These are phyloP conservation scores for Minunthozetes semirufus DNA, from an alignment of 2,888 invertebrate genomes.

Conservation along the genomic window DNA sequence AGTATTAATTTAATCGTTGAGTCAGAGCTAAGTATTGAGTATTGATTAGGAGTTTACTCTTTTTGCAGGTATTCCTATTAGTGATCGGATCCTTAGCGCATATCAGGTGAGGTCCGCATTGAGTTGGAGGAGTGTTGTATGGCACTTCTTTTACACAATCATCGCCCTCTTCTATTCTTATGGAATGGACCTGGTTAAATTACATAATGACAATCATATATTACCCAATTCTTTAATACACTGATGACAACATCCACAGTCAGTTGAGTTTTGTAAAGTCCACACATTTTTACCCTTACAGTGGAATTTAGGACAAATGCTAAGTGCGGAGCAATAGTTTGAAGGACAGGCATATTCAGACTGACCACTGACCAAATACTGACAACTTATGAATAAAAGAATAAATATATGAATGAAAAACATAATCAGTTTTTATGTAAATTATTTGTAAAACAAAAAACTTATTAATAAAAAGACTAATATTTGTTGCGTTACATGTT, in stretches of 20 bases:
- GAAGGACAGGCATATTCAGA: background rate
- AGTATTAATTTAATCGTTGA: background rate
- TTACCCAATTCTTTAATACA: conserved; percentile 41
- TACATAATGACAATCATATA: background rate
- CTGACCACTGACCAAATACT: background rate
- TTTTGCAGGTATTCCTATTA: background rate
- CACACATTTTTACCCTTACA: conserved; percentile 30
- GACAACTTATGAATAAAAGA: background rate
- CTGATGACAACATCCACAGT: conserved; percentile 43
- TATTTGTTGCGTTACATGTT: background rate
- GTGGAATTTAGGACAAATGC: conserved; percentile 31
- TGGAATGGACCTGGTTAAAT: background rate
- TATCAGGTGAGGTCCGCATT: conserved; percentile 37
- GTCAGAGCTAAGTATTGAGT: too few relatives aligned
- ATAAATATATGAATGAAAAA: background rate
- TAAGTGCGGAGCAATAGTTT: background rate
- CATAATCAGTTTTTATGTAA: background rate
- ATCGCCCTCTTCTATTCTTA: conserved; percentile 35
- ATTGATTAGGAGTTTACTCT: background rate
- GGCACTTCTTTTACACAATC: conserved; percentile 25
- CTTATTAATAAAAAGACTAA: background rate
- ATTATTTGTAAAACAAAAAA: background rate
- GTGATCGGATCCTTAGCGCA: conserved; percentile 33
- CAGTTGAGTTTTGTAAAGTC: conserved; percentile 38
- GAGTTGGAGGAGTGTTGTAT: conserved; percentile 29